Conservation (phyloP, 2,113 vertebrate genomes). For the Bathybates hornii region DNA sequence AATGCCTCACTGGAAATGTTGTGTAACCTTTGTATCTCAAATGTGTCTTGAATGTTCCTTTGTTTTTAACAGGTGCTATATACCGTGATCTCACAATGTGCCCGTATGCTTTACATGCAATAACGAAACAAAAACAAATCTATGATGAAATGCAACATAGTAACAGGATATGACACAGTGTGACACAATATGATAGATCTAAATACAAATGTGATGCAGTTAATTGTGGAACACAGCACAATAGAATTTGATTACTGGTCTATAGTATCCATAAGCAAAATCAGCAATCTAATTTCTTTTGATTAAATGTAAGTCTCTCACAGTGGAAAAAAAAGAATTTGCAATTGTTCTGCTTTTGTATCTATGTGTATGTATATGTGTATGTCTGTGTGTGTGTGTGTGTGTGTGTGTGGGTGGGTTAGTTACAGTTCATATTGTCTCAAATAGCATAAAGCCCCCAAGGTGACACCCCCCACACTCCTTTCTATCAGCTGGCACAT, state of each 20-base stretch:
- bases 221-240: conserved; percentile 1
- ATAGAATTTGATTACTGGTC: conserved; percentile 35
- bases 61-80: background rate
- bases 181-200: background rate
- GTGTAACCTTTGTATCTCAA: background rate
- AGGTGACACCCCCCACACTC: conserved; percentile 2
- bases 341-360: background rate
- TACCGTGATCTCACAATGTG: background rate
- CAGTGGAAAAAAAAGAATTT: conserved; percentile 13
- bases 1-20: background rate
- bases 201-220: conserved; percentile 11
- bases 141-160: background rate
- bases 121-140: background rate
- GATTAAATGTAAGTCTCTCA: conserved; percentile 48
- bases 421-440: conserved; percentile 14
- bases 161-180: conserved; percentile 19
- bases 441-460: conserved; percentile 17
- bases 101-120: background rate
- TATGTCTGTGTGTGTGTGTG: background rate
- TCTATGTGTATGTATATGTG: background rate
- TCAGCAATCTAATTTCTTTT: conserved; percentile 49
- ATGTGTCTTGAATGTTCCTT: background rate
- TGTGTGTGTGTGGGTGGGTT: background rate
- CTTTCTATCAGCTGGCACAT: conserved; percentile 23
- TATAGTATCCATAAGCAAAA: conserved; percentile 16